Base-by-base conservation (phyloP, 2,797 vertebrate species). In the Meda fulgida region DNA sequence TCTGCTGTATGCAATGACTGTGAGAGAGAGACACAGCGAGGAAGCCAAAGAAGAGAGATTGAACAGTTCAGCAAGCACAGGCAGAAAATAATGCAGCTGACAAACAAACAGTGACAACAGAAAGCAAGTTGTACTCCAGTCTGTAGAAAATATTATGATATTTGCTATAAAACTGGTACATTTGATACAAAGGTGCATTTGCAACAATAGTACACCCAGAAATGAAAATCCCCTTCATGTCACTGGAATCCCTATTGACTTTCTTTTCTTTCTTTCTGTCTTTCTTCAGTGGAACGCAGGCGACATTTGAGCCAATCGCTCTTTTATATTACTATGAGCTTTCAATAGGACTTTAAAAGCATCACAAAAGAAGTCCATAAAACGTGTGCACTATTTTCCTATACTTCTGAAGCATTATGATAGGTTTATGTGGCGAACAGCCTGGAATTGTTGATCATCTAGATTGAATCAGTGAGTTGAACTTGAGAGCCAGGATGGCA, bases 1-100 rank as follows among this genome's bases (percentile, higher is more conserved):
- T 97, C 96, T 98, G 97, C 95, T 99, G 97, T 96, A 98, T 99
- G 96, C 97, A 99, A 96, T 98, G 97, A 97, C 97, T 97, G 97
- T 92, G 95, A 95, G 94, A 84, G 82, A 75, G 66, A 86, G 84
- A 89, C 85, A 85, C 63, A 71, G 86, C 86, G 31, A 84, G 79
- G 83, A 85, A 83, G 86, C 85, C 87, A 85, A 75, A 95, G 84
- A 80, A 81, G 78, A 87, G 88, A 88, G 78, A 48, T n/a, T 31
- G 51, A 81, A 87, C 79, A 89, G 66, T 87, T 84, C 83, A 87
- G 83, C 84, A 80, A 85, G 80, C 85, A 87, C 78, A 88, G 77
- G 80, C 40, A 80, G 78, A 77, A 70, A 80, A 75, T 5, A 46
- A 65, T n/a, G 14, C 34, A n/a, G 46, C 31, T 36, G 11, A 26